Evolutionary conservation across 1,140 invertebrate genomes (phyloP).

Genomic region (Rhopalosiphum maidis): DNA sequence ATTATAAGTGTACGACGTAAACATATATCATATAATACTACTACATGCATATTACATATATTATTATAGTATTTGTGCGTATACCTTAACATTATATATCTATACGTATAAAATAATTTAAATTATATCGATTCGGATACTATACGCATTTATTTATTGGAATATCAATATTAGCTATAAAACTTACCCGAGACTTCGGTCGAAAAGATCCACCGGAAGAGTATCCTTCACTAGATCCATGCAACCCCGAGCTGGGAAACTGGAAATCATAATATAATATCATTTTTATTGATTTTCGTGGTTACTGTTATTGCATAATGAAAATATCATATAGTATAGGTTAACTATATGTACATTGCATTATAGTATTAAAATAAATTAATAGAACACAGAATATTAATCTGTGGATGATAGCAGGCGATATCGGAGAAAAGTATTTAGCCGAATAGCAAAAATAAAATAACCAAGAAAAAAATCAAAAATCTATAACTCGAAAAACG

Average conservation of each 20-base stretch:
- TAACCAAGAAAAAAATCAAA: not conserved
- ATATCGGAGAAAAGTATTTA: not conserved
- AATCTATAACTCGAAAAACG: not conserved
- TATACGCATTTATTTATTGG: not conserved
- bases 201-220: conserved; percentile 54
- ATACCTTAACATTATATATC: not conserved
- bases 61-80: not conserved
- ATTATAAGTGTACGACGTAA: not conserved
- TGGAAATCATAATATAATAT: not conserved
- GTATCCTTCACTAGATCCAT: conserved; percentile 55
- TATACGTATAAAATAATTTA: not conserved
- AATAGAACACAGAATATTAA: not conserved
- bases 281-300: not conserved
- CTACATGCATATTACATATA: not conserved
- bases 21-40: not conserved
- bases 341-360: too few species aligned
- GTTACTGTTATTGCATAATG: not conserved
- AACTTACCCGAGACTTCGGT: conserved; percentile 51
- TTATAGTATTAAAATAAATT: too few species aligned
- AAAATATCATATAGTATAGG: too few species aligned
- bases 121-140: not conserved
- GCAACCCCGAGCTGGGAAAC: conserved; percentile 51
- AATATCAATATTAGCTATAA: not conserved
- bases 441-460: not conserved
- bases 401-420: not conserved